Conservation (phyloP, 2,797 vertebrate species). For the Triplophysa yarkandensis region DNA sequence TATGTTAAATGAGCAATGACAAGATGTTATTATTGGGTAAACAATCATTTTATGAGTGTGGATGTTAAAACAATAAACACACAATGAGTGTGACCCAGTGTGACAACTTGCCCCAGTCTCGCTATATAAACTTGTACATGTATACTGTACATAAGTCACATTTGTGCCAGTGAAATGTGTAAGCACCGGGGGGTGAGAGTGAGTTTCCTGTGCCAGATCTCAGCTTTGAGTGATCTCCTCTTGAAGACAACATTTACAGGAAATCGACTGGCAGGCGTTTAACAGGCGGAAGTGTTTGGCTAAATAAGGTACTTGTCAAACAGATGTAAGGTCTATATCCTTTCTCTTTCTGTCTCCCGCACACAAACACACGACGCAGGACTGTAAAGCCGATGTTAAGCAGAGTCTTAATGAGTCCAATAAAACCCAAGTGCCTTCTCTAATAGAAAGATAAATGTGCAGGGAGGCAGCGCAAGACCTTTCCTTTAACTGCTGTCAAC, state of each 20-base stretch:
- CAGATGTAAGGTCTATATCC: slow-evolving; percentile 50
- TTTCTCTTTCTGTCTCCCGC: slow-evolving; percentile 69
- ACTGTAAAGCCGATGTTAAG: slow-evolving; percentile 71
- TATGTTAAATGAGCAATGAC: too few species aligned
- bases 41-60: too few species aligned
- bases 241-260: not conserved
- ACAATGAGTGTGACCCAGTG: too few species aligned
- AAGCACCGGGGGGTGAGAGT: slow-evolving; percentile 49
- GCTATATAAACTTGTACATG: not conserved
- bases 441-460: slow-evolving; percentile 82
- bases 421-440: slow-evolving; percentile 78
- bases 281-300: slow-evolving; percentile 38
- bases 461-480: slow-evolving; percentile 71
- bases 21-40: too few species aligned
- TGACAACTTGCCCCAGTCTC: too few species aligned
- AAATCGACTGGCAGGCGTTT: slow-evolving; percentile 18
- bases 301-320: slow-evolving; percentile 29
- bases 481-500: slow-evolving; percentile 72
- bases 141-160: not conserved
- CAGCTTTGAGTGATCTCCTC: not conserved
- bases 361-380: slow-evolving; percentile 51
- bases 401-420: slow-evolving; percentile 78
- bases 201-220: slow-evolving; percentile 14
- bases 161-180: not conserved
- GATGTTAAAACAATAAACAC: too few species aligned